Conservation (phyloP, 2,113 vertebrate genomes). For the Phylloscopus whistleri region DNA sequence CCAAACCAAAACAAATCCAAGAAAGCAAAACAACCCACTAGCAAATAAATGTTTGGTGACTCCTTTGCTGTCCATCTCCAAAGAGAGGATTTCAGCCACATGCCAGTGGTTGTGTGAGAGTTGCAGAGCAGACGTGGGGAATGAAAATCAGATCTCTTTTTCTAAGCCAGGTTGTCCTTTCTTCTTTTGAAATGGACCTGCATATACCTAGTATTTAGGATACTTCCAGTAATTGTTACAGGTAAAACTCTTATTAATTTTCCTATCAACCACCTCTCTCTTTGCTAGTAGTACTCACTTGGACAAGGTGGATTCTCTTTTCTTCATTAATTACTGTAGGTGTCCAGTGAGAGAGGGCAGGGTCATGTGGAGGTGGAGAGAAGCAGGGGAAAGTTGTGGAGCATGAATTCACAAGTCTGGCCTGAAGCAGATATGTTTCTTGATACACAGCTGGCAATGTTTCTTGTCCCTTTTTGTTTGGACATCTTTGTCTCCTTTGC, state of each 20-base stretch:
- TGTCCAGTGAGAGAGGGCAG: neutral
- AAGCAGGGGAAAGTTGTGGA: neutral
- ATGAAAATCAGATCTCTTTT: neutral
- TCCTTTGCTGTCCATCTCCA: neutral
- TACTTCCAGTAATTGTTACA: neutral
- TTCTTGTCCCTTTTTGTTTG: neutral
- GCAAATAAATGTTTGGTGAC: neutral
- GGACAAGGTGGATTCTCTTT: neutral
- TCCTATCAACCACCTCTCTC: neutral
- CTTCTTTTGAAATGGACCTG: neutral
- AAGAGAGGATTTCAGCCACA: neutral
- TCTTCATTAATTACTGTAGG: neutral
- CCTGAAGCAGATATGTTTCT: neutral
- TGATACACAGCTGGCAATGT: neutral
- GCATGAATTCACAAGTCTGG: neutral
- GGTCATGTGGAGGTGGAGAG: neutral
- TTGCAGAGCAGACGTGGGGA: neutral
- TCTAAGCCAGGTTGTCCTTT: neutral
- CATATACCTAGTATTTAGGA: neutral
- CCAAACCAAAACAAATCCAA: neutral
- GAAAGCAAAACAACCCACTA: neutral
- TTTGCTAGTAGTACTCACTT: neutral
- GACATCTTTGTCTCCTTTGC: neutral
- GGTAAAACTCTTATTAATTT: neutral
- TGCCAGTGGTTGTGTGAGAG: neutral